Base-by-base conservation (phyloP, 2,888 invertebrate species). In the Chymomyza amoena region DNA sequence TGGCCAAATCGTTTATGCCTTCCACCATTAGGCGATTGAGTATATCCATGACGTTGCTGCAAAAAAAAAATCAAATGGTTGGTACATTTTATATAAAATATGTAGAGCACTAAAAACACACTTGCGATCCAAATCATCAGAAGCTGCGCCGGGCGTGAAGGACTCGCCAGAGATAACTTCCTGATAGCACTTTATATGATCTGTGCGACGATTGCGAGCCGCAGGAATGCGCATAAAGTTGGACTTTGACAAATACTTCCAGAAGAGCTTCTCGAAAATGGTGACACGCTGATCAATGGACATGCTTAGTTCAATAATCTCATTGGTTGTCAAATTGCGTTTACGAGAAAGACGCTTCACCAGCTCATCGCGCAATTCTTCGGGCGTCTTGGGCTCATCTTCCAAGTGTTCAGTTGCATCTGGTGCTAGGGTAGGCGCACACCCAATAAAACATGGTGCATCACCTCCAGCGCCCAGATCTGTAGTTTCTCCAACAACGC, bases 251-350 rank as follows among this genome's bases (percentile, higher is more conserved):
- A 90, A 73, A 68, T 89, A 85, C 39, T 89, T 88, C 90, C 90
- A 90, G 75, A 88, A 90, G 36, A 90, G 81, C 72, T 90, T 89
- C 69, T 90, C 90, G 63, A 90, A 90, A 18, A 90, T 87, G 5
- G 90, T 90, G 0, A 74, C 66, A 0, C 84, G 81, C 52, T 84
- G 81, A 62, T 84, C 87, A 18, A 84, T 78, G 66, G 84, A 81
- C 87, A 84, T 84, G 64, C 78, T 84, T 15, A 84, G 68, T 6
- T 87, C 85, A n/a, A 84, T 84, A 25, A 84, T 61, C 61, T 84
- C 84, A 32, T 87, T 87, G 10, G 83, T 54, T 15, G 28, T 80
- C 18, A 84, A 64, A 7, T 72, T 78, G 6, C 68, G 75, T 16
- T 84, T 84, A 50, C 18, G 6, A n/a, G 71, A 61, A 18, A 84